Evolutionary conservation across 2,797 vertebrate species (phyloP).

Genomic region (Gadopsis marmoratus): DNA sequence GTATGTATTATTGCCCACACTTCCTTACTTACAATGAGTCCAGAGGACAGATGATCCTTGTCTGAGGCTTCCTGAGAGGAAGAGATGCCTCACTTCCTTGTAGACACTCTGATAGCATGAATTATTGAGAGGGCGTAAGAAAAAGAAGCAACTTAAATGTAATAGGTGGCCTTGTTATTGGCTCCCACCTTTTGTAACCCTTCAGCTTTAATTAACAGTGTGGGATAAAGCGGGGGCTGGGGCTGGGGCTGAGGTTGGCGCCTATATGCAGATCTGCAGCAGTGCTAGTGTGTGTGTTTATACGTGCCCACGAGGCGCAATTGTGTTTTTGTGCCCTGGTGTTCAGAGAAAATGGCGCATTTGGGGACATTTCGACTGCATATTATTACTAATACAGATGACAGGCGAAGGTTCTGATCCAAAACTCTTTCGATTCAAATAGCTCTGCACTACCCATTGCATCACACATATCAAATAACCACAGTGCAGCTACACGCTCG

Average conservation of each 20-base stretch:
- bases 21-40: conserved; percentile 80
- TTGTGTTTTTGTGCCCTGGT: conserved; percentile 8
- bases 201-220: conserved; percentile 87
- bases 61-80: conserved; percentile 78
- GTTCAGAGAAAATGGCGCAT: conserved; percentile 16
- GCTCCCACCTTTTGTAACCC: conserved; percentile 87
- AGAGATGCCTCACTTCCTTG: conserved; percentile 78
- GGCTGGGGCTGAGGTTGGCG: conserved; percentile 22
- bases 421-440: conserved; percentile 52
- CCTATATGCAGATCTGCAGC: conserved; percentile 44
- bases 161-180: conserved; percentile 86
- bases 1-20: conserved; percentile 82
- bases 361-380: conserved; percentile 6
- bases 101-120: conserved; percentile 80
- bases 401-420: conserved; percentile 48
- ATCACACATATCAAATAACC: conserved; percentile 31
- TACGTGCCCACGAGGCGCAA: conserved; percentile 7
- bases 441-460: conserved; percentile 18
- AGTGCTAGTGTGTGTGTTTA: not conserved
- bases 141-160: conserved; percentile 83
- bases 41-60: conserved; percentile 81
- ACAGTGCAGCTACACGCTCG: conserved; percentile 48
- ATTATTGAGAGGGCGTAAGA: conserved; percentile 85
- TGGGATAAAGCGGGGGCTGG: conserved; percentile 46
- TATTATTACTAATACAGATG: conserved; percentile 14